Base-by-base conservation (phyloP, 2,113 vertebrate species). In the Otus sunia region DNA sequence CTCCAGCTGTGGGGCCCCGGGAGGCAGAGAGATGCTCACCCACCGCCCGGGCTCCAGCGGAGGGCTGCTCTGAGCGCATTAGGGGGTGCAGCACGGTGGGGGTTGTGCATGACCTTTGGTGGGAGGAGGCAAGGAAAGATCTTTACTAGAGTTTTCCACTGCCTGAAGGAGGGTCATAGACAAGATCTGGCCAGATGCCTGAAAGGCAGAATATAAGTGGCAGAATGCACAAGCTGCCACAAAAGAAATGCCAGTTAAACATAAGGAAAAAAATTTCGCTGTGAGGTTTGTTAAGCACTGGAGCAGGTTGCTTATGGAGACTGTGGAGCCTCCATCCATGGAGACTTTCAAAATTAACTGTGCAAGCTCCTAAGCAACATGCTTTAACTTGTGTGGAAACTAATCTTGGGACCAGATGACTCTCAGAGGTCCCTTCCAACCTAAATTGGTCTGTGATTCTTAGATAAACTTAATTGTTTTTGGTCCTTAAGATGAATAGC, bases 1-100 rank as follows among this genome's bases (percentile, higher is more conserved):
- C 32, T 18, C n/a, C 26, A 15, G 39, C 6, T 69, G 11, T 30
- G 56, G 36, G 49, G 32, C 30, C 56, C 50, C 21, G 2, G 4
- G 25, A 49, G 5, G 11, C 8, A 26, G 58, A 23, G 39, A 8
- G 56, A 3, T 36, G 63, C 34, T 68, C 26, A 13, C 55, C 20
- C 11, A 34, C 12, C 3, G 56, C 41, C 12, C 27, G 25, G 15
- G 13, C 29, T 5, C 62, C 21, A 25, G 34, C 0, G 0, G 12
- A 26, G 26, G 27, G 34, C 59, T 52, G 52, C 89, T 56, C 50
- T 34, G 58, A 37, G 37, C 36, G 22, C 32, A 8, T 19, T 1
- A 10, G 62, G 55, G 27, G 19, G 41, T 52, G 41, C 20, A 34
- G 43, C 32, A 4, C 37, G 50, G 37, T 13, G 23, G 6, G 17